Evolutionary conservation across 1,140 invertebrate genomes (phyloP), one percentile per base, ranked within the genome.

Genomic region (Plectus sambesii): DNA sequence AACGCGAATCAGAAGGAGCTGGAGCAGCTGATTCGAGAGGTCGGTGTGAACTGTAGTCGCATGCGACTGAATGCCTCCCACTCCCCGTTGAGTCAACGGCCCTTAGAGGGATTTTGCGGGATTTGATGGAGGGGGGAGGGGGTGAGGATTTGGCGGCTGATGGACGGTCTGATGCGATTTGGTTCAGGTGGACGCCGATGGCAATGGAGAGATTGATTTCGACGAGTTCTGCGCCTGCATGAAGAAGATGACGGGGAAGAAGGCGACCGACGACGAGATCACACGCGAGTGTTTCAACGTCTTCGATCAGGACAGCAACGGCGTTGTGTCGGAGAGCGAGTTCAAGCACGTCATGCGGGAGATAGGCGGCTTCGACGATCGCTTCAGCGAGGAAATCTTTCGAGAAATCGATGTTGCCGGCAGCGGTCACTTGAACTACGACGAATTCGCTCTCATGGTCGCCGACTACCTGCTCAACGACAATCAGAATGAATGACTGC

Each of bases 291-390:
- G 64, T 42, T 67, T 67, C 36, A 53, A 67, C 20, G 54, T 67
- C 6, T 69, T 67, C 37, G 64, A 67, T 42, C 64, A 67, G 45
- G 64, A 67, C 36, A 22, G 56, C 1, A 67, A 67, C 49, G 64
- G 64, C 6, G 47, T 67, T 24, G 69, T 67, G 19, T 64, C 58
- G 9, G 60, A 63, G 30, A 66, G 62, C 30, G 66, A 67, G 36
- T 67, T 69, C 46, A 65, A 69, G 66, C 69, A 68, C 47, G 58
- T 67, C n/a, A 61, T 63, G 4, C 63, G 61, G 49, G 64, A 67
- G 37, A 53, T 67, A 33, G 64, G 64, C 29, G 64, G 62, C 30
- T 67, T 67, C 46, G 45, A 45, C n/a, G 58, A 66, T 26, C 54
- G 63, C 33, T 41, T 69, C 9, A 63, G 63, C 17, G 66, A 69